Base-by-base conservation (phyloP, 2,888 invertebrate genomes). In the Sinopyrophorus schimmeli region DNA sequence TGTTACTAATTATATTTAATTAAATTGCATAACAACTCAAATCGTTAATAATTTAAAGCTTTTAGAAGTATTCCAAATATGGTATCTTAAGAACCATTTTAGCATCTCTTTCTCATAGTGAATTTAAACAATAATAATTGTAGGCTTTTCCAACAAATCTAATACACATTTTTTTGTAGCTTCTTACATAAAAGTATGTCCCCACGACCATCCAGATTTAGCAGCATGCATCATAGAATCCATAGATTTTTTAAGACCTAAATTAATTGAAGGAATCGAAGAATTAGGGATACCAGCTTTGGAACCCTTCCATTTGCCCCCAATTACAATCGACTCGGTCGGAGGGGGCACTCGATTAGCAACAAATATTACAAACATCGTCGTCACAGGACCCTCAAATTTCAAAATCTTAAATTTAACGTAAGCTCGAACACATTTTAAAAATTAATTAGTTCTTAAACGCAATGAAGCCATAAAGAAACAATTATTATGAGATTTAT, bases 171-270 rank as follows among this genome's bases (percentile, higher is more conserved):
- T 23, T 7, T 17, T 44, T 46, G 16, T 37, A 48, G 48, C 48
- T 5, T 15, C 21, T 10, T 48, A 41, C 12, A 48, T 48, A n/a
- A 34, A 41, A 11, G 48, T 48, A 2, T 48, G 48, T 11, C 37
- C 26, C 1, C 41, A 20, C 6, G 23, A 27, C 3, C 21, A 42
- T 15, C 30, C 27, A 10, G 32, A 48, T 7, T 18, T 48, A 24
- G 11, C 48, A 12, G 37, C 14, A n/a, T 48, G 48, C 24, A 48
- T 48, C 6, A 14, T 5, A 5, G 17, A 35, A 2, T 48, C 48
- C 1, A 37, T 48, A 15, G 35, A 34, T 7, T 1, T 3, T 1
- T 15, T 48, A n/a, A 15, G 23, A 17, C 35, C 41, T 2, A 21
- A 18, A 7, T 18, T 48, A 17, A 31, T 23, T 14, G 6, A n/a